Evolutionary conservation across 1,140 invertebrate species (phyloP).

Genomic region (Cherax destructor): DNA sequence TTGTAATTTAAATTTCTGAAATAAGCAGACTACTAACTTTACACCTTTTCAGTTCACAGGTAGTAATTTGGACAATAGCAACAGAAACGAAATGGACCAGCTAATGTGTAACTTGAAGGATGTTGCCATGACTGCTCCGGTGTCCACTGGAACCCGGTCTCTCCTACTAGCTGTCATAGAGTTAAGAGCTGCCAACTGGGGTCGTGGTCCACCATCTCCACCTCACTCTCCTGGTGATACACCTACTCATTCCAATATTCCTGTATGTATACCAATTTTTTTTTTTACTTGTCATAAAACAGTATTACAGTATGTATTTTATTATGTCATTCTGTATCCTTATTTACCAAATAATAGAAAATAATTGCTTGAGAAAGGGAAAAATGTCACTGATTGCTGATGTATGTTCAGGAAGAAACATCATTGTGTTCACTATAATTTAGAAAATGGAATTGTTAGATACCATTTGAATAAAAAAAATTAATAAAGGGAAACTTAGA

Average conservation of each 20-base stretch:
- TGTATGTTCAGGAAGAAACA: too few species aligned
- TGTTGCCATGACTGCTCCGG: constrained; percentile 63
- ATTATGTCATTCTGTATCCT: not conserved
- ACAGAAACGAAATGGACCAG: constrained; percentile 57
- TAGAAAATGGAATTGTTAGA: too few species aligned
- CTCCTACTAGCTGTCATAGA: constrained; percentile 68
- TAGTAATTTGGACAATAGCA: constrained; percentile 42
- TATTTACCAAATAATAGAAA: not conserved
- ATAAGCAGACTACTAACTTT: too few species aligned
- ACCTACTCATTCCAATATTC: constrained; percentile 59
- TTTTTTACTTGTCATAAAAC: too few species aligned
- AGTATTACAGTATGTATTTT: not conserved
- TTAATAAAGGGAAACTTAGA: too few species aligned
- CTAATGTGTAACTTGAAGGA: constrained; percentile 65
- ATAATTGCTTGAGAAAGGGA: too few species aligned
- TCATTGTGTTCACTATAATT: too few species aligned
- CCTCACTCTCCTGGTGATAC: constrained; percentile 37
- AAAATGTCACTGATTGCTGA: too few species aligned
- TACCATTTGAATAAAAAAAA: too few species aligned
- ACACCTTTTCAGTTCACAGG: constrained; percentile 43
- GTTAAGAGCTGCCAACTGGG: constrained; percentile 68
- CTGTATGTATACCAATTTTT: constrained; percentile 26
- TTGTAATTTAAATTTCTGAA: too few species aligned
- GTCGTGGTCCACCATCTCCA: constrained; percentile 60
- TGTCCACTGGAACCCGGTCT: constrained; percentile 50